Base-by-base conservation (phyloP, 2,888 invertebrate species). In the Chrysolina americana region DNA sequence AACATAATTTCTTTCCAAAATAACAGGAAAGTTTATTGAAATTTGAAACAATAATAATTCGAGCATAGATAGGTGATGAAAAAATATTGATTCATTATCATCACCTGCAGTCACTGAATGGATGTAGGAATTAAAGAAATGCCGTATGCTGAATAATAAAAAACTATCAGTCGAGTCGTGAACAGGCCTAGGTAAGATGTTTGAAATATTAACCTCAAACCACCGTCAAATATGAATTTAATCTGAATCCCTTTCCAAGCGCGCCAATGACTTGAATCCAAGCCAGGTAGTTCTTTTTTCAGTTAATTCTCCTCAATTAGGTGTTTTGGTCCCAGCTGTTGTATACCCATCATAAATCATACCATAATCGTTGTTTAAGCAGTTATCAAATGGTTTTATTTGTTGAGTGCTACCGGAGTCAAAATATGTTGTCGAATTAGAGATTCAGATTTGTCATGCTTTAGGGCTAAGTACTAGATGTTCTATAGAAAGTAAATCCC, bases 281-380 rank as follows among this genome's bases (percentile, higher is more conserved):
- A 79, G 77, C 72, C 76, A 79, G 79, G 79, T 79, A 78, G 77
- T 77, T 70, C 70, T 70, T 63, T 71, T 71, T 68, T 62, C 59
- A 36, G 47, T 68, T 72, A 68, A 76, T 70, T 68, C 65, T 76
- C 70, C 73, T 72, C 79, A 79, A 79, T 79, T 76, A 76, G 76
- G 73, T 65, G 76, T 69, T 71, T 74, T 69, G 48, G 64, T 65
- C 66, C 75, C 79, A 79, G 79, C 79, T 78, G 77, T 76, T 79
- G 62, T 72, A 19, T 68, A 65, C 75, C 76, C 75, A 50, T 64
- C 75, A 79, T 79, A 79, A 79, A 79, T 79, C 79, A 79, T 76
- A 65, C 65, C 66, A 48, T 79, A 78, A 76, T 76, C 71, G 77
- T 72, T 73, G 77, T 78, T 77, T 77, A 77, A 76, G 70, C 71